Conservation (phyloP, 2,113 vertebrate species). For the Emydura subglobosa region DNA sequence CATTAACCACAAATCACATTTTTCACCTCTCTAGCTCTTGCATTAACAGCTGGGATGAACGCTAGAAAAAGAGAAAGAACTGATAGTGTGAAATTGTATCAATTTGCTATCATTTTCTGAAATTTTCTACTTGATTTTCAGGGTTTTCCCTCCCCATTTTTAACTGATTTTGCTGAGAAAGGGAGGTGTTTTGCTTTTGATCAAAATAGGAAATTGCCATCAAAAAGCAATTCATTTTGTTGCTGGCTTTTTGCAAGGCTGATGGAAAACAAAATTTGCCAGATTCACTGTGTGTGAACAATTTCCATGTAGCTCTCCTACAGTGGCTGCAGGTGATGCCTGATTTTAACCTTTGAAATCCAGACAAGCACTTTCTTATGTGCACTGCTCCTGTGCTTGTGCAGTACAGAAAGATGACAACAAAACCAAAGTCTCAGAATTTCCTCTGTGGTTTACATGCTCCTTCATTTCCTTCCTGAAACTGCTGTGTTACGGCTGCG, state of each 20-base stretch:
- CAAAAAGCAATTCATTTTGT: not conserved
- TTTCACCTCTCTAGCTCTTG: not conserved
- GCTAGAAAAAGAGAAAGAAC: not conserved
- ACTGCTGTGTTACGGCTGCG: fast-evolving
- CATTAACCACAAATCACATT: not conserved
- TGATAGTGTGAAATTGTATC: not conserved
- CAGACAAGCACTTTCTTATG: not conserved
- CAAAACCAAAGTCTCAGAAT: fast-evolving
- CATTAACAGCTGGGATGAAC: not conserved
- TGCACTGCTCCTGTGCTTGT: not conserved
- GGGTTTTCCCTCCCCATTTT: not conserved
- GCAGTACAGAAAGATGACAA: not conserved
- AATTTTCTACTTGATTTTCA: not conserved
- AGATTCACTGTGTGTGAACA: not conserved
- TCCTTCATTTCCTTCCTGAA: not conserved
- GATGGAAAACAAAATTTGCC: not conserved
- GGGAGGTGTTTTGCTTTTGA: not conserved
- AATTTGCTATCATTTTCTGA: not conserved
- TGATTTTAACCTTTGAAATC: not conserved
- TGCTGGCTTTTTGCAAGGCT: not conserved
- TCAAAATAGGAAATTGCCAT: not conserved
- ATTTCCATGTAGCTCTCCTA: not conserved
- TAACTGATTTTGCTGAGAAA: not conserved
- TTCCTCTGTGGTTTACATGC: not conserved
- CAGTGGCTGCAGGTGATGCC: not conserved